Percentiles rank a stretch among this genome's conserved stretches.
These are phyloP conservation scores for Megalopta genalis DNA, from an alignment of 1,140 invertebrate genomes.

Conservation along the genomic window DNA sequence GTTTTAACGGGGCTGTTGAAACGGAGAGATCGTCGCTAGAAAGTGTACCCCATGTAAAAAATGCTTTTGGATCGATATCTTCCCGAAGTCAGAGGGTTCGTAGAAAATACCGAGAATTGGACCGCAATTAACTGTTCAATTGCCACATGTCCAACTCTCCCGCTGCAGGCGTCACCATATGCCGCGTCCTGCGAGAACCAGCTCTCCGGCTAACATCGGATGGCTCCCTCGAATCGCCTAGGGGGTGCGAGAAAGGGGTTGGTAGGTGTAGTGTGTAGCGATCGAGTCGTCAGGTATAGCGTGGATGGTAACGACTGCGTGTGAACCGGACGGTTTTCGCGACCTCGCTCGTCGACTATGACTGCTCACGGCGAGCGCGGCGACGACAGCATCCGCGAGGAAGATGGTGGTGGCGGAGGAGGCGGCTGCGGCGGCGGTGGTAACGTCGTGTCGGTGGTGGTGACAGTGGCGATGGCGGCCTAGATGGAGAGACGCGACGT, in stretches of 20 bases:
- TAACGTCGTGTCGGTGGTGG: neutral
- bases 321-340: conserved; percentile 40
- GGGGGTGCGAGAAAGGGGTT: neutral
- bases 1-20: no score
- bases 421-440: neutral
- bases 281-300: conserved; percentile 9
- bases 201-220: no score
- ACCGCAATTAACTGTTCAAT: no score
- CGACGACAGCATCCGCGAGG: conserved; percentile 31
- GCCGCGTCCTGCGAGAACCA: no score
- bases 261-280: neutral
- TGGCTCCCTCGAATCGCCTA: no score
- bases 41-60: no score
- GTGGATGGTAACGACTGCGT: neutral
- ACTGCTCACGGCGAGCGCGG: conserved; percentile 18
- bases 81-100: no score
- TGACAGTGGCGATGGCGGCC: neutral
- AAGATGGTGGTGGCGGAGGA: neutral
- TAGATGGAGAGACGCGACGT: conserved; percentile 12
- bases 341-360: conserved; percentile 37
- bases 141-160: no score
- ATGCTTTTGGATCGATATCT: no score
- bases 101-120: no score
- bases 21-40: no score
- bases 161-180: no score